phyloP scores from a whole-genome alignment of 2,113 vertebrate genomes.

The Charina bottae region DNA sequence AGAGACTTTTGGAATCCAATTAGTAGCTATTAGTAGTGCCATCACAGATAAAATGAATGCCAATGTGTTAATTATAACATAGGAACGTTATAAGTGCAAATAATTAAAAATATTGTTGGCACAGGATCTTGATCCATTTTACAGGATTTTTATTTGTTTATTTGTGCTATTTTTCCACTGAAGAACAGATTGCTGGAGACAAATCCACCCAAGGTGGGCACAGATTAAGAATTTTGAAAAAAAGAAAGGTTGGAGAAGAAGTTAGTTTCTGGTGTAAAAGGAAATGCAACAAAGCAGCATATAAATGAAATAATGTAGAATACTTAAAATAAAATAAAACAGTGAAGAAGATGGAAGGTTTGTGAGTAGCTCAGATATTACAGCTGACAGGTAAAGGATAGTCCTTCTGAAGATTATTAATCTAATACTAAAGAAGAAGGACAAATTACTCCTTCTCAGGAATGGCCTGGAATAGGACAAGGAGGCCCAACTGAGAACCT shows the following conservation, averaged over 20 bases:
- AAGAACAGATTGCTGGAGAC: slow-evolving; percentile 11
- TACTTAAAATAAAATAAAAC: background rate
- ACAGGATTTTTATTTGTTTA: slow-evolving; percentile 43
- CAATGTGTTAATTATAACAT: slow-evolving; percentile 53
- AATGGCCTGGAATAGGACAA: background rate
- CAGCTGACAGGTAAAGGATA: background rate
- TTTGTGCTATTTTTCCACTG: slow-evolving; percentile 20
- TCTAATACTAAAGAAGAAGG: background rate
- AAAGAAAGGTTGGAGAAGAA: background rate
- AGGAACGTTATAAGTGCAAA: slow-evolving; percentile 45
- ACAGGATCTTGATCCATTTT: background rate
- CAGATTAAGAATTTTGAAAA: background rate
- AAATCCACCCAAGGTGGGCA: slow-evolving; percentile 29
- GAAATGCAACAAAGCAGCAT: background rate
- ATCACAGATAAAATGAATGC: slow-evolving; percentile 36
- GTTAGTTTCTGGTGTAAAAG: background rate
- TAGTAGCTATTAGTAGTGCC: slow-evolving; percentile 27
- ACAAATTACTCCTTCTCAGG: background rate
- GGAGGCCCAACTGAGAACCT: background rate
- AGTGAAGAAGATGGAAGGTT: background rate
- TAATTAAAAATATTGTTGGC: slow-evolving; percentile 25
- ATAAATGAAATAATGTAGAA: background rate
- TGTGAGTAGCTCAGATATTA: background rate
- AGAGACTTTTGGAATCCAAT: slow-evolving; percentile 52
- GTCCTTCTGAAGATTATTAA: background rate